Base-by-base conservation (phyloP, 1,140 invertebrate species). In the Drosophila rufa region DNA sequence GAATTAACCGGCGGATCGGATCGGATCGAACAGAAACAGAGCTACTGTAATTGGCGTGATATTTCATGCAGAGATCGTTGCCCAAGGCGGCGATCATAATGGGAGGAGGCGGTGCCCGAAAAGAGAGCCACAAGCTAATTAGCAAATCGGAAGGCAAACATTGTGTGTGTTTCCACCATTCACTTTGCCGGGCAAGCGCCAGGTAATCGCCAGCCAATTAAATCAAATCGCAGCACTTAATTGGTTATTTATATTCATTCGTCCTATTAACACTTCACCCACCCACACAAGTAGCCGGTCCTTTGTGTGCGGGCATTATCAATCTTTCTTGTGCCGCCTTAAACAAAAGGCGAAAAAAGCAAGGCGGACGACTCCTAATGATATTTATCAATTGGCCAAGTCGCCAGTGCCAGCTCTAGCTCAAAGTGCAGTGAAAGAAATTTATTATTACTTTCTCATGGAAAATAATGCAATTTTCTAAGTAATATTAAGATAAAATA, bases 41-140 rank as follows among this genome's bases (percentile, higher is more conserved):
- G 59, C 62, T 46, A 59, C 58, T 71, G 69, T 90, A 89, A 90
- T 90, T 89, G 84, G 80, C 68, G 84, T 71, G 80, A 84, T 89
- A 84, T 90, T 89, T 89, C 84, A 84, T 81, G 80, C 81, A 75
- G 74, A 50, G 81, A 75, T 60, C 59, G 58, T 78, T 80, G 85
- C 84, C 64, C 65, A 77, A 80, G 78, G 85, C 68, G 48, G 50
- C 40, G 38, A 45, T 51, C 58, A 68, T 75, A 75, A 75, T 76
- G 51, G 30, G 15, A 58, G 69, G 42, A 58, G 69, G 33, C n/a
- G 47, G 46, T 53, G 61, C 19, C n/a, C 38, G 22, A 46, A 6
- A 33, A 30, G 36, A 45, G 43, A 77, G 48, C 40, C 47, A 58
- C 38, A 30, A 27, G 57, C 74, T 78, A 61, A 78, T 78, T 78